These are phyloP conservation scores for Carassius carassius DNA, from an alignment of 2,113 vertebrate species.

Conservation along the genomic window DNA sequence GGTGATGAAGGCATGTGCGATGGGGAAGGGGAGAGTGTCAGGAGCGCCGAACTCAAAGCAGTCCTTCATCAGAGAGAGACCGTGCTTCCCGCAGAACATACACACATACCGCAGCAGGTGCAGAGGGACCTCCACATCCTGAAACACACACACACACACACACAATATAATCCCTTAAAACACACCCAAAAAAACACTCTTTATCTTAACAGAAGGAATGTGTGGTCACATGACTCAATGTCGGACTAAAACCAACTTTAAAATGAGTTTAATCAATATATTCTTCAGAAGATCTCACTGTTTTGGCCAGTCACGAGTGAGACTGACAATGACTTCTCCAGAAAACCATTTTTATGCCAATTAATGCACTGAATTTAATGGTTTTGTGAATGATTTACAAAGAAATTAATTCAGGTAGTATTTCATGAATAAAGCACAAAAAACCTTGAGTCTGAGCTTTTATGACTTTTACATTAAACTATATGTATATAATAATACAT, in stretches of 20 bases:
- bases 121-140: slow-evolving; percentile 98
- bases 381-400: background rate
- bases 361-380: background rate
- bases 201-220: background rate
- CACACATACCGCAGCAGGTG: slow-evolving; percentile 98
- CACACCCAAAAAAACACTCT: background rate
- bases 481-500: no score
- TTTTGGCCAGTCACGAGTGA: no score
- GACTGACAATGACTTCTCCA: background rate
- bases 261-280: background rate
- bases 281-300: no score
- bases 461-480: background rate
- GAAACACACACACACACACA: slow-evolving; percentile 38
- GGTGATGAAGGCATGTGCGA: slow-evolving; percentile 98
- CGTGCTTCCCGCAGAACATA: slow-evolving; percentile 97
- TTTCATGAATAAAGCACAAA: background rate
- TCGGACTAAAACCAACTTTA: background rate
- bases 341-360: background rate
- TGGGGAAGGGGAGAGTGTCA: slow-evolving; percentile 92
- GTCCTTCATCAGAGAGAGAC: slow-evolving; percentile 98
- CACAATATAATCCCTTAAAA: background rate
- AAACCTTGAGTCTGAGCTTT: background rate
- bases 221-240: background rate
- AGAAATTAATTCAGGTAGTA: background rate
- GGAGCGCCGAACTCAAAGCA: slow-evolving; percentile 94